Percentiles rank a stretch among this genome's conserved stretches.
phyloP scores from a whole-genome alignment of 2,797 vertebrate genomes.

The Pterois miles region DNA sequence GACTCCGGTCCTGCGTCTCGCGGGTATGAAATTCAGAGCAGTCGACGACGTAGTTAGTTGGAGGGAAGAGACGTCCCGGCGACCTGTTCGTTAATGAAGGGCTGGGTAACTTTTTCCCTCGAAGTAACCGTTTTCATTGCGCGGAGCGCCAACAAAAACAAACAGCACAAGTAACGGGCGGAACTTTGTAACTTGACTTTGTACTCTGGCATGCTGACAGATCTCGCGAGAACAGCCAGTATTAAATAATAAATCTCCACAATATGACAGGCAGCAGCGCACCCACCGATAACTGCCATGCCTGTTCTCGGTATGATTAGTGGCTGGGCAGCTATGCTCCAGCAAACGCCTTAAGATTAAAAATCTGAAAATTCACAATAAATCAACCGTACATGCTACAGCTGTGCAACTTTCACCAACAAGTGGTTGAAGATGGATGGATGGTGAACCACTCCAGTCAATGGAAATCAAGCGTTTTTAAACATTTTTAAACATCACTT shows the following conservation, averaged over 20 bases:
- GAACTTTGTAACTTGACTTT: constrained; percentile 27
- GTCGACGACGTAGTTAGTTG: constrained; percentile 14
- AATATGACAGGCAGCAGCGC: not conserved
- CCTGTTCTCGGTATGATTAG: too few species aligned
- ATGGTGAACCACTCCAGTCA: too few species aligned
- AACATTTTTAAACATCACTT: too few species aligned
- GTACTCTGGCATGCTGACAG: not conserved
- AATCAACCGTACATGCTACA: too few species aligned
- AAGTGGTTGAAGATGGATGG: too few species aligned
- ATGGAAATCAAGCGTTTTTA: too few species aligned
- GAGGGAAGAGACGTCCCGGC: constrained; percentile 60
- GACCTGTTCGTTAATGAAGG: not conserved
- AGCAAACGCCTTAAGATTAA: too few species aligned
- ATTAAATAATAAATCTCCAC: not conserved
- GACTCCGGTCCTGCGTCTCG: constrained; percentile 41
- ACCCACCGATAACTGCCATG: not conserved
- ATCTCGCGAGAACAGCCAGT: constrained; percentile 48
- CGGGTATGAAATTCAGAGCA: constrained; percentile 25
- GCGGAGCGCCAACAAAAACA: not conserved
- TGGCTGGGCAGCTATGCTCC: too few species aligned
- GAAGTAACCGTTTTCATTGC: constrained; percentile 4
- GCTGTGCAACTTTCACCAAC: too few species aligned
- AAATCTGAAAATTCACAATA: too few species aligned
- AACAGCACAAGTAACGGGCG: not conserved
- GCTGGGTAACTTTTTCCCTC: constrained; percentile 22